Conservation (phyloP, 23 tunicate species). For the Halocynthia roretzi region DNA sequence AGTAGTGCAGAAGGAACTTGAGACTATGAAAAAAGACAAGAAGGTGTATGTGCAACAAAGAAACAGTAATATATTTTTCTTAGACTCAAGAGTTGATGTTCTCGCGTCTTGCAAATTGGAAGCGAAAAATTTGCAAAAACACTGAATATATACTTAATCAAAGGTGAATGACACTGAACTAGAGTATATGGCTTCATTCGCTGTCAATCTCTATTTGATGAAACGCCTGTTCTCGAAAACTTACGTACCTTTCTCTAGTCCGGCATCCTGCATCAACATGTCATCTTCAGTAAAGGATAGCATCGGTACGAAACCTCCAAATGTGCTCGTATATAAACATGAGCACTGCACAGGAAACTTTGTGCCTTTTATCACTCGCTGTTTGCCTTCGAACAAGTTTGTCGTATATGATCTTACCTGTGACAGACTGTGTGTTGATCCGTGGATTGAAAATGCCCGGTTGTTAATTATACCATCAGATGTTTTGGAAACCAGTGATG, state of each 20-base stretch:
- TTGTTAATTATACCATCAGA: conserved; percentile 21
- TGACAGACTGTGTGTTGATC: conserved; percentile 23
- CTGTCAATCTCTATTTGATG: neutral
- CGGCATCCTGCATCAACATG: too few species aligned
- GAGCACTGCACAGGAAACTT: conserved; percentile 4
- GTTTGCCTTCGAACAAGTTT: conserved; percentile 23
- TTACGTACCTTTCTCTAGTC: too few species aligned
- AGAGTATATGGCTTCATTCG: neutral
- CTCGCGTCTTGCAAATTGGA: conserved; percentile 38
- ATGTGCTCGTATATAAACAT: conserved; percentile 38
- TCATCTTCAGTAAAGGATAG: neutral
- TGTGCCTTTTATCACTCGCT: conserved; percentile 17
- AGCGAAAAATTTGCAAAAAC: conserved; percentile 16
- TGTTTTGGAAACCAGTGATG: neutral
- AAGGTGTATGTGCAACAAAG: conserved; percentile 60
- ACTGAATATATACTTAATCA: neutral
- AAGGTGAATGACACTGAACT: neutral
- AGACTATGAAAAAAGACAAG: conserved; percentile 29
- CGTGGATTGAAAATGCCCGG: conserved; percentile 55
- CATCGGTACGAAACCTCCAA: conserved; percentile 47
- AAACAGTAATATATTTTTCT: conserved; percentile 62
- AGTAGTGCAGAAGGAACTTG: conserved; percentile 53
- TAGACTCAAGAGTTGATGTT: conserved; percentile 14
- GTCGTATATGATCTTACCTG: conserved; percentile 30
- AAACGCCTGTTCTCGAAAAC: neutral